Evolutionary conservation across 2,888 invertebrate genomes (phyloP).

Genomic region (Hydriomena furcata): DNA sequence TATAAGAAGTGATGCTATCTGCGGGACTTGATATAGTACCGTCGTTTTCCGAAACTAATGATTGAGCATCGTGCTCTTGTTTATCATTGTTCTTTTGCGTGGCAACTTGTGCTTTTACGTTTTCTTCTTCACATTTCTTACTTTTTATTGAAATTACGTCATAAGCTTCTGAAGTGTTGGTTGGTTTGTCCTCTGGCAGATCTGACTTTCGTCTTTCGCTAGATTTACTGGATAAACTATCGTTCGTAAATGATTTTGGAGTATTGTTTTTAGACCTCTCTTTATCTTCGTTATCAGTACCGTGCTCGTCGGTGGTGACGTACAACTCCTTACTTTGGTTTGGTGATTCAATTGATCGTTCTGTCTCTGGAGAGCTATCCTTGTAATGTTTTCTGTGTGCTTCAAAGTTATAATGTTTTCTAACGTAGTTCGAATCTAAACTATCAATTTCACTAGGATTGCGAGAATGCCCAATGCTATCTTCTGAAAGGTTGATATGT

Average conservation of each 20-base stretch:
- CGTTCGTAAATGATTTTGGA: conserved; percentile 73
- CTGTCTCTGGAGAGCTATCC: conserved; percentile 76
- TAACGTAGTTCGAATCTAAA: conserved; percentile 83
- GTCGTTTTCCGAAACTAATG: conserved; percentile 75
- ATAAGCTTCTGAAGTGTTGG: conserved; percentile 50
- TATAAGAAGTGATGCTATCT: conserved; percentile 79
- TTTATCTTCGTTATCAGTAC: conserved; percentile 66
- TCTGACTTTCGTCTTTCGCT: conserved; percentile 59
- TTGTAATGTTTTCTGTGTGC: conserved; percentile 73
- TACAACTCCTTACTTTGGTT: conserved; percentile 69
- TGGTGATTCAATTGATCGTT: conserved; percentile 63
- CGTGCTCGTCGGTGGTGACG: conserved; percentile 67
- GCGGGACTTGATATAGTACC: conserved; percentile 75
- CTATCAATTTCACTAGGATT: conserved; percentile 83
- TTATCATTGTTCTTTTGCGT: conserved; percentile 38
- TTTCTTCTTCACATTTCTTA: conserved; percentile 46
- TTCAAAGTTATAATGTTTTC: conserved; percentile 81
- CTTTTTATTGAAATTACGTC: conserved; percentile 60
- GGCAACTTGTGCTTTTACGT: conserved; percentile 28
- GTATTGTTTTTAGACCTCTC: conserved; percentile 70
- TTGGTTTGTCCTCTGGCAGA: conserved; percentile 39
- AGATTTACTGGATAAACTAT: conserved; percentile 66
- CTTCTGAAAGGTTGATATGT: conserved; percentile 73
- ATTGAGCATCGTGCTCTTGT: conserved; percentile 59
- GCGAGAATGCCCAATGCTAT: conserved; percentile 75